These are phyloP conservation scores for Mythimna ferrago DNA, from an alignment of 2,888 invertebrate species.

Conservation along the genomic window DNA sequence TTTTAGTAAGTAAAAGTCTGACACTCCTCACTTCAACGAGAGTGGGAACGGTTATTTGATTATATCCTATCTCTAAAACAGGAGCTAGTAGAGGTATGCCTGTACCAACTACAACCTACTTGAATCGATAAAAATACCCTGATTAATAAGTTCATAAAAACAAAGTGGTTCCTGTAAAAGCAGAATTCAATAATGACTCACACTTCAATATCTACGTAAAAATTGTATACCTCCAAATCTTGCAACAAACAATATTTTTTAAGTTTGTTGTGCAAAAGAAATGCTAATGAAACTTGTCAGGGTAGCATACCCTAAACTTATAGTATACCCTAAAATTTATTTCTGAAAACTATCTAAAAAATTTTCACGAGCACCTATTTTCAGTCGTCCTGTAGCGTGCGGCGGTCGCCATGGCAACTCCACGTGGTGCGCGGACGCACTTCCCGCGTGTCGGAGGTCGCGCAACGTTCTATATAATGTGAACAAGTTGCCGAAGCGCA, in stretches of 20 bases:
- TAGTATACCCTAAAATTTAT: neutral
- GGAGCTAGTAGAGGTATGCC: too few species aligned
- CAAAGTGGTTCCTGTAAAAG: neutral
- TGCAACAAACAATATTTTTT: neutral
- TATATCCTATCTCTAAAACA: too few species aligned
- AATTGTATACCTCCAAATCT: neutral
- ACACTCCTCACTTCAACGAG: too few species aligned
- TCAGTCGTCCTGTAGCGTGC: slow-evolving; percentile 25
- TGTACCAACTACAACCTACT: neutral
- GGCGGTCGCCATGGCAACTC: slow-evolving; percentile 57
- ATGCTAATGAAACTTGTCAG: neutral
- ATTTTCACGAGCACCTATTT: neutral
- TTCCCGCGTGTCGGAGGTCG: slow-evolving; percentile 86
- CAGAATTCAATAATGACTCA: neutral
- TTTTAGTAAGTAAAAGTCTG: too few species aligned
- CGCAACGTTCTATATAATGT: slow-evolving; percentile 88
- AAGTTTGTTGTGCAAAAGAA: neutral
- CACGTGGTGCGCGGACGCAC: slow-evolving; percentile 71
- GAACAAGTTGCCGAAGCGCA: slow-evolving; percentile 80
- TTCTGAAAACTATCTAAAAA: neutral
- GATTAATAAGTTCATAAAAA: neutral
- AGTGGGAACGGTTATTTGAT: too few species aligned
- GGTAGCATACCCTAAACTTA: too few species aligned
- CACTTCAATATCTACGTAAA: neutral
- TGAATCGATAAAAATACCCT: neutral